Evolutionary conservation across 2,113 vertebrate genomes (phyloP), one percentile per base, ranked within the genome.

Genomic region (Daphoenositta chrysoptera): DNA sequence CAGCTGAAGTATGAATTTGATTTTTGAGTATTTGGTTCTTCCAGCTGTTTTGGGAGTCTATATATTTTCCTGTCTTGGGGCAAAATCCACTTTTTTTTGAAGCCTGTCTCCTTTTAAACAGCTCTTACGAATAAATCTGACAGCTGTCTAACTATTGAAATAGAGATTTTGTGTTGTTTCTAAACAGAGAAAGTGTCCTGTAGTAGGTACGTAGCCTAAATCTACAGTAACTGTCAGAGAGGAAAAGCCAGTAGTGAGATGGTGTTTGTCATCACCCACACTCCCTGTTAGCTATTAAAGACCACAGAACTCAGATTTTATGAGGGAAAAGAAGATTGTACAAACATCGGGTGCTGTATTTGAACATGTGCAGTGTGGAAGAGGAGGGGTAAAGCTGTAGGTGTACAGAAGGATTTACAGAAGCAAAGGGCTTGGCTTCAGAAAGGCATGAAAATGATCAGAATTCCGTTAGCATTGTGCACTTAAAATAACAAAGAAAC

Each of bases 251-350:
- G 48, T 50, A 23, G 21, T 68, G 57, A 69, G 44, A n/a, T 64
- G 33, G 21, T 23, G 23, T 56, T 81, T 44, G 30, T 79, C 4
- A 4, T 35, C 37, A 44, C 22, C 37, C 15, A 24, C 15, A 15
- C 0, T 0, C 20, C 31, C 19, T 6, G 0, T 56, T 40, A 45
- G 35, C 12, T 57, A 15, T 24, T n/a, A 19, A 60, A 68, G 60
- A 48, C 33, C 51, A 39, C 28, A 53, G 54, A 83, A 44, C 24
- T 81, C 11, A 4, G 31, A 8, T 13, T 4, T n/a, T 69, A 11
- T 1, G 7, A 54, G 68, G 77, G 45, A 61, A 44, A 56, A 15
- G 48, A 40, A 69, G 64, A 35, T 61, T 7, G n/a, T 37, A 21
- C 4, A 35, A 60, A 21, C n/a, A 57, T 42, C 57, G 51, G 61